Base-by-base conservation (phyloP, 1,140 invertebrate genomes). In the Drosophila ohnishii region DNA sequence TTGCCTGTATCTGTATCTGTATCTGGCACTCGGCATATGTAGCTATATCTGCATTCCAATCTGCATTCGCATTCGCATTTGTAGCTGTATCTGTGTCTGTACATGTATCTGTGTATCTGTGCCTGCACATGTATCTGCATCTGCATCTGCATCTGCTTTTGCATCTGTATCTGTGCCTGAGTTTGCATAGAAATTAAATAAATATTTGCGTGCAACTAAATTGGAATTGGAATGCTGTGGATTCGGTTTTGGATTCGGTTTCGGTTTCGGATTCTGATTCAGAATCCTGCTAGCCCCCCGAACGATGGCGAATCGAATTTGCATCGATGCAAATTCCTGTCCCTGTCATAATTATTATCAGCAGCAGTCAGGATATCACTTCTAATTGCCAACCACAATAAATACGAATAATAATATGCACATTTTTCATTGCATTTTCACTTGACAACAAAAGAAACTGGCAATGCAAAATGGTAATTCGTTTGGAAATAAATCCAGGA, bases 121-220 rank as follows among this genome's bases (percentile, higher is more conserved):
- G 78, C 62, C 53, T 44, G 56, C 16, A 45, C 73, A 16, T 78
- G 35, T 39, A 61, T 51, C 72, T 65, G 42, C 47, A 75, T 76
- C 47, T 48, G 53, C 16, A 44, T 47, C 47, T 48, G 53, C 16
- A 44, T 47, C n/a, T 47, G 42, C 30, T 44, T 66, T 47, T 84
- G 62, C 19, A 48, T 67, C 50, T 76, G 80, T 60, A 47, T 71
- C 66, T 78, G 65, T 70, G 81, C 79, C 50, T 66, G 58, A 60
- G 64, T 77, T 77, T 77, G 75, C 74, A 77, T 83, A 78, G 53
- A 87, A 83, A 86, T 86, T 83, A 86, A 78, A 81, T 87, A 86
- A 86, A 86, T 86, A 86, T 86, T 86, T 86, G 83, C 83, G 53
- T 83, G 63, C 66, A 83, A 79, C 79, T 69, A 83, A 86, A 86